Evolutionary conservation across 2,888 invertebrate species (phyloP).

Genomic region (Frankliniella fusca): DNA sequence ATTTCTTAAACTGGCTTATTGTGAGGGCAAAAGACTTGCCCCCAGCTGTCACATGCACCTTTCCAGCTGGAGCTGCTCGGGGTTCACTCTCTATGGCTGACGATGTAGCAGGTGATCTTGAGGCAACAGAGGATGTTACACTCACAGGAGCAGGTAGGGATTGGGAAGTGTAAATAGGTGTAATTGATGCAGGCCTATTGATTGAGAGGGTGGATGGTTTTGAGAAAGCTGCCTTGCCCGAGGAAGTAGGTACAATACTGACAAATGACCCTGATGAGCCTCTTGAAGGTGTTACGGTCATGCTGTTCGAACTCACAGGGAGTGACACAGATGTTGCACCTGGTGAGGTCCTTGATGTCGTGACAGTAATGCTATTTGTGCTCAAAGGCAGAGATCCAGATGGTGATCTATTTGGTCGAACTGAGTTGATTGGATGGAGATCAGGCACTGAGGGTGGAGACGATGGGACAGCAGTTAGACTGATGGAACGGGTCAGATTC

Average conservation of each 20-base stretch:
- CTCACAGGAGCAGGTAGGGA: not conserved
- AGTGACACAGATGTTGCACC: not conserved
- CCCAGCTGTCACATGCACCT: slow-evolving; percentile 66
- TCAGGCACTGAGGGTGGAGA: not conserved
- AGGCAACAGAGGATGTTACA: not conserved
- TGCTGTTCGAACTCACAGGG: not conserved
- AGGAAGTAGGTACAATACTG: not conserved
- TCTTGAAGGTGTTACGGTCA: not conserved
- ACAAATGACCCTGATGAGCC: not conserved
- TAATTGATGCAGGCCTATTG: not conserved
- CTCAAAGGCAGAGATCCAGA: not conserved
- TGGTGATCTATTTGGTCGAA: not conserved
- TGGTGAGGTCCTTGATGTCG: not conserved
- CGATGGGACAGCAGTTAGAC: not conserved
- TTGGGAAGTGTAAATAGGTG: not conserved
- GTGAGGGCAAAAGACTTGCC: slow-evolving; percentile 62
- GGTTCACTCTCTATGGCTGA: not conserved
- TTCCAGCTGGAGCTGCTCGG: not conserved
- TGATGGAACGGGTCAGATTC: not conserved
- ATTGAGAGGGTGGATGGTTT: not conserved
- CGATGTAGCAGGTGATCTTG: not conserved
- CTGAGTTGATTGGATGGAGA: not conserved
- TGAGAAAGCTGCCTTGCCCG: not conserved
- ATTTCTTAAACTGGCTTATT: not conserved
- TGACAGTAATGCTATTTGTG: not conserved